These are phyloP conservation scores for Notodonta ziczac DNA, from an alignment of 2,888 invertebrate species.

Conservation along the genomic window DNA sequence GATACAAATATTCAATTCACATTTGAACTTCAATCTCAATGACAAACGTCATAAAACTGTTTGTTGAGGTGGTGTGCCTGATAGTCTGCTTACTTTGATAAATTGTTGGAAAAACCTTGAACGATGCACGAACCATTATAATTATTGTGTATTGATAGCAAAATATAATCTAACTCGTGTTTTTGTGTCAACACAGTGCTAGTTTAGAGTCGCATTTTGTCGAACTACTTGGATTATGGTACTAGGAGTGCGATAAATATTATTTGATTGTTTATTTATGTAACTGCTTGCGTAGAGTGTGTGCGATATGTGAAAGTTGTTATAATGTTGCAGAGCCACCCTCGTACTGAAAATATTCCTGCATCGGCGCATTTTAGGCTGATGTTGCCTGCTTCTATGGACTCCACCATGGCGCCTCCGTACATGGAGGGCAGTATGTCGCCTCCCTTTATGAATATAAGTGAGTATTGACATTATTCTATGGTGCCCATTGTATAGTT, in stretches of 20 bases:
- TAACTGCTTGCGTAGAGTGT: constrained; percentile 57
- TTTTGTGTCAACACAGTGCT: constrained; percentile 27
- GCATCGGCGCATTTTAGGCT: constrained; percentile 71
- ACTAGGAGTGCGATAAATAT: constrained; percentile 43
- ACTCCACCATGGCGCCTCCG: constrained; percentile 64
- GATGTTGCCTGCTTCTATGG: constrained; percentile 66
- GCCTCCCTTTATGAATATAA: not conserved
- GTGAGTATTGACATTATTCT: no score
- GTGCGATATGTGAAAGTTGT: constrained; percentile 59
- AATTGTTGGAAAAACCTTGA: constrained; percentile 58
- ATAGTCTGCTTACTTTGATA: constrained; percentile 35
- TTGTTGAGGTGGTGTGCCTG: constrained; percentile 47
- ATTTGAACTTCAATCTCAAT: constrained; percentile 19
- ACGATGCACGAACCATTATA: constrained; percentile 50
- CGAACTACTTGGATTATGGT: constrained; percentile 46
- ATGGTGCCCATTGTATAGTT: constrained; percentile 7
- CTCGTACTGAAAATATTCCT: constrained; percentile 63
- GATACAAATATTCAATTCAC: not conserved
- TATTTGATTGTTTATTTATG: constrained; percentile 72
- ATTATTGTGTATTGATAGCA: constrained; percentile 43
- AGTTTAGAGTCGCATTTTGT: constrained; percentile 19
- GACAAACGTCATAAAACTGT: constrained; percentile 39
- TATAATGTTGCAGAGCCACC: constrained; percentile 66
- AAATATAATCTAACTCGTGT: constrained; percentile 30
- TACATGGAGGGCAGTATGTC: constrained; percentile 72